Conservation (phyloP, 2,113 vertebrate genomes). For the Apistogramma diplotaenia region DNA sequence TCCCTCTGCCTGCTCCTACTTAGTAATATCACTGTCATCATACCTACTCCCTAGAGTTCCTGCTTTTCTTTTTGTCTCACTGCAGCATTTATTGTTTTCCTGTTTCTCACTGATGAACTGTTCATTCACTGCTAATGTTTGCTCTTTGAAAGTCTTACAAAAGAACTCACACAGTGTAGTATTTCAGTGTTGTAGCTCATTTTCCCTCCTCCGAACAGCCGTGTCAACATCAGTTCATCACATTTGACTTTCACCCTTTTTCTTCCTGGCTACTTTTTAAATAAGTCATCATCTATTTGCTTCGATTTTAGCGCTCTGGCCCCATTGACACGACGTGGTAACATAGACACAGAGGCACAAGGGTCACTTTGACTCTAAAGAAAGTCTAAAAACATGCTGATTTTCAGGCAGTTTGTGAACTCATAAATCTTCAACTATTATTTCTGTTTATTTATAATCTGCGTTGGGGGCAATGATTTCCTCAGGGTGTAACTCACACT, state of each 20-base stretch:
- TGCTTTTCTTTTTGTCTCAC: not conserved
- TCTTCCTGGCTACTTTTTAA: too few species aligned
- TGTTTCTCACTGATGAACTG: not conserved
- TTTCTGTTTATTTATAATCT: not conserved
- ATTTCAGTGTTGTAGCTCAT: not conserved
- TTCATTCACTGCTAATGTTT: not conserved
- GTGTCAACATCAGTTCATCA: too few species aligned
- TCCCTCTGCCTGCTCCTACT: constrained; percentile 15
- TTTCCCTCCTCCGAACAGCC: accelerated
- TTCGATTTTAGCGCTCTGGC: not conserved
- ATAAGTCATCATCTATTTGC: not conserved
- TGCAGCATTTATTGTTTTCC: not conserved
- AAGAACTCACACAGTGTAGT: not conserved
- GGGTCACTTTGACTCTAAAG: not conserved
- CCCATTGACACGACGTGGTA: not conserved
- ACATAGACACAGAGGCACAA: not conserved
- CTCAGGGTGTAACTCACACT: not conserved
- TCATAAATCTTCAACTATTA: not conserved
- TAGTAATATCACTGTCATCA: not conserved
- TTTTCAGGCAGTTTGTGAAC: not conserved
- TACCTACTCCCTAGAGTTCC: not conserved
- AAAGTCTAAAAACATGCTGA: not conserved
- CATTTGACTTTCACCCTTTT: too few species aligned
- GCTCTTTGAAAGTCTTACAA: not conserved
- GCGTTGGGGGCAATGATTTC: not conserved